These are phyloP conservation scores for Motacilla tschutschensis DNA, from an alignment of 2,113 vertebrate genomes.

Conservation along the genomic window DNA sequence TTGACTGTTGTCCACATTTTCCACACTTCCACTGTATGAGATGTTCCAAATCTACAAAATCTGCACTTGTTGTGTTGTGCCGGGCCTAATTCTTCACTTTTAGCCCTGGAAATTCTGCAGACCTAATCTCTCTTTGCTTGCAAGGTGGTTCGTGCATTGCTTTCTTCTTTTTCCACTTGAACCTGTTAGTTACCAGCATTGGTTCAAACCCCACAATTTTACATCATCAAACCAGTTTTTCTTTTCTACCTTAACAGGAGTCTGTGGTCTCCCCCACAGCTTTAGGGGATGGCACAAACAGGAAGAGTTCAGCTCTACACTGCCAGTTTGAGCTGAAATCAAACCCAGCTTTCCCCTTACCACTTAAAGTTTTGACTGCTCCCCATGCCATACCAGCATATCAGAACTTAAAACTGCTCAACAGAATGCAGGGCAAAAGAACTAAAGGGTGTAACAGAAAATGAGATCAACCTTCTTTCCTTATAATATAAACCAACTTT, in stretches of 20 bases:
- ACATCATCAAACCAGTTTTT: neutral
- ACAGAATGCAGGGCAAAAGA: neutral
- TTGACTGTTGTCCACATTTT: neutral
- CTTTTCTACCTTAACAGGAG: neutral
- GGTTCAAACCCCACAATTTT: neutral
- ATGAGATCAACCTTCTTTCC: slow-evolving; percentile 9
- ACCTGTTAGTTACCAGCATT: neutral
- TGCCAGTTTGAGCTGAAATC: neutral
- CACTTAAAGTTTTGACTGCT: neutral
- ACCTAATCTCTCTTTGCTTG: neutral
- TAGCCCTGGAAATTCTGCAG: neutral
- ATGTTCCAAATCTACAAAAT: neutral
- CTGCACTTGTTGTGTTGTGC: neutral
- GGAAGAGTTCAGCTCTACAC: neutral
- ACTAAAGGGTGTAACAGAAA: neutral
- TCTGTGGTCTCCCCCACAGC: neutral
- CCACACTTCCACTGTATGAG: neutral
- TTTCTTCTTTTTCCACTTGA: neutral
- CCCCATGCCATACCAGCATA: neutral
- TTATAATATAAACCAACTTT: slow-evolving; percentile 67
- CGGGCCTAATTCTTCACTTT: neutral
- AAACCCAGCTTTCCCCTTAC: neutral
- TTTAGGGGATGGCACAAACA: neutral
- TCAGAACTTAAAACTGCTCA: neutral
- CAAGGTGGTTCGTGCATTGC: neutral